Conservation (phyloP, 2,888 invertebrate genomes). For the Dicranocentrus wangi region DNA sequence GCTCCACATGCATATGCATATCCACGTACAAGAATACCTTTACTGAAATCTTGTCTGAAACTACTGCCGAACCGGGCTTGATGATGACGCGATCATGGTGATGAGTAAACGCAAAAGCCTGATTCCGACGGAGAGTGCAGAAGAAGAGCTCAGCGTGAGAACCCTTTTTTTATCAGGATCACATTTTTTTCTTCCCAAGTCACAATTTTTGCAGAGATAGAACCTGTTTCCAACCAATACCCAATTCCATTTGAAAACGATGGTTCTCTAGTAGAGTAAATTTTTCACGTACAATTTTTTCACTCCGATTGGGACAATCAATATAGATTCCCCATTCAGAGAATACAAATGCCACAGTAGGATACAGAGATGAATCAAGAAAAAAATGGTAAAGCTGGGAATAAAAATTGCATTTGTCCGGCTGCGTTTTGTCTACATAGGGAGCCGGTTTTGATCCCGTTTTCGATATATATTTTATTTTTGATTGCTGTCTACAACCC, state of each 20-base stretch:
- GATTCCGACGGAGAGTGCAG: slow-evolving; percentile 9
- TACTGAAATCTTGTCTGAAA: too few relatives aligned
- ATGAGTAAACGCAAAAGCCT: slow-evolving; percentile 8
- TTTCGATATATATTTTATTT: slow-evolving; percentile 57
- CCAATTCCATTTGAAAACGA: slow-evolving; percentile 16
- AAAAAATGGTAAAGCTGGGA: neutral
- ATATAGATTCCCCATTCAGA: slow-evolving; percentile 35
- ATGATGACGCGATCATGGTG: slow-evolving; percentile 6
- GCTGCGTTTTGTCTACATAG: slow-evolving; percentile 42
- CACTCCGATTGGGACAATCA: slow-evolving; percentile 35
- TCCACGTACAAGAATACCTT: too few relatives aligned
- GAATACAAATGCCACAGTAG: slow-evolving; percentile 27
- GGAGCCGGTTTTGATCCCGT: slow-evolving; percentile 67
- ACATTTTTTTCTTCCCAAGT: slow-evolving; percentile 38
- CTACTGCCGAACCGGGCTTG: slow-evolving; percentile 1
- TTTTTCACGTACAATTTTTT: slow-evolving; percentile 40
- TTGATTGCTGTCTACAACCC: slow-evolving; percentile 44
- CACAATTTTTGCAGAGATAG: slow-evolving; percentile 55
- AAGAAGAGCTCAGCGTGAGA: slow-evolving; percentile 64
- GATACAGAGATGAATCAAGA: neutral
- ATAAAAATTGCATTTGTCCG: slow-evolving; percentile 58
- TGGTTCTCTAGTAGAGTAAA: slow-evolving; percentile 35
- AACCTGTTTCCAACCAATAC: slow-evolving; percentile 63
- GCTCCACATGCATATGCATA: too few relatives aligned
- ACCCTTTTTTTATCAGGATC: slow-evolving; percentile 51